Percentiles rank a stretch among this genome's conserved stretches.
Conservation (phyloP, 2,888 invertebrate genomes). For the Nephrocerus scutellatus region DNA sequence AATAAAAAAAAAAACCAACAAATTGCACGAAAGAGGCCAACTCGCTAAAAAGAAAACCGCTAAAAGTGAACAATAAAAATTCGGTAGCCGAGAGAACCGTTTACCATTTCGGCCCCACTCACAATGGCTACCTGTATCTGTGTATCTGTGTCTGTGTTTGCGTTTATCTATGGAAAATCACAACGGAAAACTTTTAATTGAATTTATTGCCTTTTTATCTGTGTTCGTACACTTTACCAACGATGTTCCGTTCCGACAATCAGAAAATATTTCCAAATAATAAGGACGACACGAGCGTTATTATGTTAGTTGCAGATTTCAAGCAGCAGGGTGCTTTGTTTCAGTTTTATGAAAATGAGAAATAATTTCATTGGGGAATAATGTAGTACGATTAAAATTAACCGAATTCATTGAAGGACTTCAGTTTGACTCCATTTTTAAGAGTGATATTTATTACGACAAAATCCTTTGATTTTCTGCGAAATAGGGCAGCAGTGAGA, state of each 20-base stretch:
- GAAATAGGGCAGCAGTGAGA: background rate
- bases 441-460: background rate
- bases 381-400: slow-evolving; percentile 7
- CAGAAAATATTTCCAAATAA: too few species aligned
- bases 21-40: too few species aligned
- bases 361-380: too few species aligned
- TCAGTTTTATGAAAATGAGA: slow-evolving; percentile 2
- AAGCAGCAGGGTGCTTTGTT: background rate
- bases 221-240: background rate
- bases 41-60: too few species aligned
- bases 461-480: slow-evolving; percentile 1
- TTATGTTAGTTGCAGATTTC: slow-evolving; percentile 1
- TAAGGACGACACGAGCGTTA: too few species aligned
- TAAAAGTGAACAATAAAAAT: too few species aligned
- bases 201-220: background rate
- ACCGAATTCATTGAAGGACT: background rate
- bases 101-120: slow-evolving; percentile 14
- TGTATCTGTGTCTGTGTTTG: slow-evolving; percentile 10
- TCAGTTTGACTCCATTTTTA: slow-evolving; percentile 3
- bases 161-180: slow-evolving; percentile 4
- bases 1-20: too few species aligned
- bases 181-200: slow-evolving; percentile 4
- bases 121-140: slow-evolving; percentile 26
- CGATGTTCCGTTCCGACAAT: too few species aligned
- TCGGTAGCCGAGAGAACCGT: too few species aligned